Evolutionary conservation across 2,797 vertebrate species (phyloP).

Genomic region (Poeciliopsis turneri): DNA sequence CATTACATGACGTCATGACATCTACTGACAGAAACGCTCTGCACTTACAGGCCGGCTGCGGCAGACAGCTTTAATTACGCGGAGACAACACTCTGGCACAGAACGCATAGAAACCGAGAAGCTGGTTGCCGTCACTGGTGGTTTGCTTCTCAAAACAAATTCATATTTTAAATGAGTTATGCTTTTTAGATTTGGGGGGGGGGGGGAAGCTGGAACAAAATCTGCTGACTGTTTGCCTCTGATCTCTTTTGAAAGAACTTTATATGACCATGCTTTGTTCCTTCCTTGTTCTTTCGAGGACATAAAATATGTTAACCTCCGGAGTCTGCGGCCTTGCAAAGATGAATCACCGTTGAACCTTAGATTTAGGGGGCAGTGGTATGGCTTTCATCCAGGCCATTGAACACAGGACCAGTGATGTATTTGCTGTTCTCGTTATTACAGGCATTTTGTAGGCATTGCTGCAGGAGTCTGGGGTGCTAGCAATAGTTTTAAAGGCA

Average conservation of each 20-base stretch:
- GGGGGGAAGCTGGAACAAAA: conserved; percentile 22
- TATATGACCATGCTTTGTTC: not conserved
- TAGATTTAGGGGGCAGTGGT: not conserved
- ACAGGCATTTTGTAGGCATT: not conserved
- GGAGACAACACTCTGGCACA: conserved; percentile 37
- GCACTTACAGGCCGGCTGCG: conserved; percentile 19
- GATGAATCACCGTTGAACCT: not conserved
- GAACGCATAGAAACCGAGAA: conserved; percentile 1
- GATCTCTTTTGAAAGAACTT: conserved; percentile 6
- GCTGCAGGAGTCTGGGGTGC: not conserved
- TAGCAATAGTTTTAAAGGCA: not conserved
- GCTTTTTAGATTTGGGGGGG: conserved; percentile 13
- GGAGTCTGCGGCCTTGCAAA: not conserved
- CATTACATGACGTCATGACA: conserved; percentile 21
- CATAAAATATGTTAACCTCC: not conserved
- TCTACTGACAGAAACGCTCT: conserved; percentile 1
- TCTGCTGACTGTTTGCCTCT: conserved; percentile 22
- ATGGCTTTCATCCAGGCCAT: not conserved
- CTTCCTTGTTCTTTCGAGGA: not conserved
- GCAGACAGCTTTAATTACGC: conserved; percentile 50
- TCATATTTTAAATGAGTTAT: conserved; percentile 28
- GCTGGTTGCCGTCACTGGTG: conserved; percentile 17
- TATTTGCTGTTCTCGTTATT: not conserved
- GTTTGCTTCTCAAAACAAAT: conserved; percentile 29
- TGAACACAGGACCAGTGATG: not conserved